phyloP scores from a whole-genome alignment of 30 jellyfish, hydroid and myxozoan species.

The Mastigias papua region DNA sequence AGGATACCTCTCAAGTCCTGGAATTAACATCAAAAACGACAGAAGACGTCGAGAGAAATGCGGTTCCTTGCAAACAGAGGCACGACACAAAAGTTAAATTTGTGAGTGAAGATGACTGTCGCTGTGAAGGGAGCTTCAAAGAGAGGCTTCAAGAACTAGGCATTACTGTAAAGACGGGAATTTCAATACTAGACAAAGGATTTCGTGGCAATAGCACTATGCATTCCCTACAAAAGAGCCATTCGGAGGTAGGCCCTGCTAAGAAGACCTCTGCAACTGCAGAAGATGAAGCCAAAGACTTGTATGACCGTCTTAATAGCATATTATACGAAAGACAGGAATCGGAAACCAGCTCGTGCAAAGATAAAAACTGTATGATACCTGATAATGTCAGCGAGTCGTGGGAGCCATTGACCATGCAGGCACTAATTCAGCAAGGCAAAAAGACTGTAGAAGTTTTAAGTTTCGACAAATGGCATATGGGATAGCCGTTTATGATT shows the following conservation, averaged over 20 bases:
- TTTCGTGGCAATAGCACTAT: background rate
- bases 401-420: slow-evolving; percentile 55
- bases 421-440: slow-evolving; percentile 34
- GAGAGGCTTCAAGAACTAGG: slow-evolving; percentile 66
- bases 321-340: background rate
- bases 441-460: background rate
- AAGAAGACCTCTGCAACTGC: background rate
- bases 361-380: background rate
- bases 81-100: slow-evolving; percentile 21
- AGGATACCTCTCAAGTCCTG: background rate
- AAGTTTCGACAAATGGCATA: background rate
- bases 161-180: slow-evolving; percentile 45
- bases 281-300: slow-evolving; percentile 13
- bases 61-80: background rate
- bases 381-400: background rate
- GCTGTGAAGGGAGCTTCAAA: slow-evolving; percentile 48
- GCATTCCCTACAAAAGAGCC: background rate
- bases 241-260: background rate
- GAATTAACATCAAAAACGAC: background rate
- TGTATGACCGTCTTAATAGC: background rate
- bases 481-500: background rate
- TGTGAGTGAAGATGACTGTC: slow-evolving; percentile 68
- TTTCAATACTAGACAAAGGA: slow-evolving; percentile 32
- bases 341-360: background rate
- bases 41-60: background rate